Conservation (phyloP, 2,888 invertebrate species). For the Callinectes sapidus region DNA sequence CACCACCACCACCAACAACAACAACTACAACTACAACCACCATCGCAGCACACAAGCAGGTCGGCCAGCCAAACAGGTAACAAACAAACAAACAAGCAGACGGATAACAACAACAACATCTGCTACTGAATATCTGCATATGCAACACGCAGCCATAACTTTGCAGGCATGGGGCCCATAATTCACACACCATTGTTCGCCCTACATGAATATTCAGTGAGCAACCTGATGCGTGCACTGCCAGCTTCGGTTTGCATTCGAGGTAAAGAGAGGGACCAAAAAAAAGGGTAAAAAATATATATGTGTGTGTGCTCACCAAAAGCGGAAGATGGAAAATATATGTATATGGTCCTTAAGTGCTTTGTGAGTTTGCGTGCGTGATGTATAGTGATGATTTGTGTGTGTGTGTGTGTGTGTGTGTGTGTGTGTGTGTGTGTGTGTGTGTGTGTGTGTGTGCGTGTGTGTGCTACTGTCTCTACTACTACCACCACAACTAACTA, state of each 20-base stretch:
- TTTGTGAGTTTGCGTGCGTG: not conserved
- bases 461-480: constrained; percentile 4
- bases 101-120: constrained; percentile 25
- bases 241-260: constrained; percentile 29
- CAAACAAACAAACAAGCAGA: not conserved
- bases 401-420: not conserved
- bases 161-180: constrained; percentile 35
- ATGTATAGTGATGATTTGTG: constrained; percentile 11
- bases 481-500: not conserved
- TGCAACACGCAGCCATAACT: constrained; percentile 42
- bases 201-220: constrained; percentile 55
- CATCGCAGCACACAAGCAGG: not conserved
- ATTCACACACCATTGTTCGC: constrained; percentile 46
- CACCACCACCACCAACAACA: not conserved
- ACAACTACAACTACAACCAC: not conserved
- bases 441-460: constrained; percentile 20
- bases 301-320: constrained; percentile 1
- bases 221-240: constrained; percentile 34
- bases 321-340: constrained; percentile 19
- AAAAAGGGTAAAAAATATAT: not conserved
- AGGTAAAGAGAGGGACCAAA: constrained; percentile 31
- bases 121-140: constrained; percentile 45
- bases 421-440: constrained; percentile 25
- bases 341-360: not conserved
- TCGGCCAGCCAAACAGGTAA: not conserved